Base-by-base conservation (phyloP, 1,140 invertebrate genomes). In the Ridgeia piscesae region DNA sequence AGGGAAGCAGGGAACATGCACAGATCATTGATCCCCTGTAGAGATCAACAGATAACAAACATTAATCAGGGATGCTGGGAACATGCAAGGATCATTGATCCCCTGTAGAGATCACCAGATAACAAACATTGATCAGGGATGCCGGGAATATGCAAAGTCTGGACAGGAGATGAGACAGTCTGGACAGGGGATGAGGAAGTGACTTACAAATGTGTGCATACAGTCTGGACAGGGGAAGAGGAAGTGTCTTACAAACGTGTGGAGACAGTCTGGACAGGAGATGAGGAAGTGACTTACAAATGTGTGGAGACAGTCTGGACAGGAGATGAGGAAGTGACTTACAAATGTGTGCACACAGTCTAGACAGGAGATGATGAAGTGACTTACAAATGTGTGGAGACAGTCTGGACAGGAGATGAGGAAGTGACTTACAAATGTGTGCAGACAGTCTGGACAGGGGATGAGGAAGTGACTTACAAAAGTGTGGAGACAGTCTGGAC, bases 321-420 rank as follows among this genome's bases (percentile, higher is more conserved):
- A 42, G 42, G 42, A 11, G 42, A 42, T 42, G 42, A 42, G 42
- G 42, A 42, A 42, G 11, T 42, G 42, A 42, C 42, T 42, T 42
- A 42, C 42, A 42, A 42, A 42, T 11, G 11, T 42, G 42, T 11
- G 11, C 4, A 42, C 11, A 42, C 4, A 42, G 42, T 42, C 42
- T 42, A 11, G 42, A 42, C 42, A 42, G 42, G 42, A 11, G 42
- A 42, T 42, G 42, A 42, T 4, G 42, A 42, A 42, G 42, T 42
- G 42, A 42, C 88, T 93, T 93, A 95, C 95, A 94, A 95, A 94
- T 94, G 94, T 95, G 6, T 11, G 11, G 42, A 92, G 92, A 93
- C 95, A 96, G 91, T 96, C 95, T 6, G 95, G 94, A 92, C 95
- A 96, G 11, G 95, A 95, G 50, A 95, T 90, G 89, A 93, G 93